Conservation (phyloP, 2,888 invertebrate genomes). For the Mellilla xanthometata region DNA sequence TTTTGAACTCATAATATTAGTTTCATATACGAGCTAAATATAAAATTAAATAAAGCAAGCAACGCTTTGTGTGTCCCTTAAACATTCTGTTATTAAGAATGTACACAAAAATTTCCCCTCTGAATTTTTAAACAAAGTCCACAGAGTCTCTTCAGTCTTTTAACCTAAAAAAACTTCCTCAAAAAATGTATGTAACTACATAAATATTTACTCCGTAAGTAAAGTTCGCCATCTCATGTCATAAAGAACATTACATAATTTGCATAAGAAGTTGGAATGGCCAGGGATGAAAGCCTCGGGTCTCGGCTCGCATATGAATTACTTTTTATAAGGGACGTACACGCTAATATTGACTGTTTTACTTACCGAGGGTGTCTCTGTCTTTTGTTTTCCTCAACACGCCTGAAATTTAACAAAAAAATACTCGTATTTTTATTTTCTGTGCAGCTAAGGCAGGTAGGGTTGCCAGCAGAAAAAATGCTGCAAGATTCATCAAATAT, state of each 20-base stretch:
- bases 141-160: constrained; percentile 3
- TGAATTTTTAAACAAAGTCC: constrained; percentile 3
- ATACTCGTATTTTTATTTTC: too few relatives aligned
- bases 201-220: constrained; percentile 76
- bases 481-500: too few relatives aligned
- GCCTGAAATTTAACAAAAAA: constrained; percentile 1
- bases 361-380: constrained; percentile 38
- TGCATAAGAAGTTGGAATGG: constrained; percentile 80
- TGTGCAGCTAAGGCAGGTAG: too few relatives aligned
- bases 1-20: too few relatives aligned
- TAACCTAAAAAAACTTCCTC: constrained; percentile 21
- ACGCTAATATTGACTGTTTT: constrained; percentile 53
- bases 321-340: constrained; percentile 67
- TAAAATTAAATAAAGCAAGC: too few relatives aligned
- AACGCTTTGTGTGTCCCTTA: too few relatives aligned
- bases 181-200: constrained; percentile 51
- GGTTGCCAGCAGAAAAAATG: too few relatives aligned
- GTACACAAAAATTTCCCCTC: background rate
- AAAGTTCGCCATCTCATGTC: constrained; percentile 76
- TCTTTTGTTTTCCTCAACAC: constrained; percentile 17
- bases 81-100: background rate
- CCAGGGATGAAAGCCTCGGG: constrained; percentile 71
- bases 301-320: constrained; percentile 76
- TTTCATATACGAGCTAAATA: too few relatives aligned
- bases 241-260: constrained; percentile 78